Percentiles rank a stretch among this genome's conserved stretches.
phyloP scores from a whole-genome alignment of 1,140 invertebrate genomes.

The Drosophila nigromelanica region DNA sequence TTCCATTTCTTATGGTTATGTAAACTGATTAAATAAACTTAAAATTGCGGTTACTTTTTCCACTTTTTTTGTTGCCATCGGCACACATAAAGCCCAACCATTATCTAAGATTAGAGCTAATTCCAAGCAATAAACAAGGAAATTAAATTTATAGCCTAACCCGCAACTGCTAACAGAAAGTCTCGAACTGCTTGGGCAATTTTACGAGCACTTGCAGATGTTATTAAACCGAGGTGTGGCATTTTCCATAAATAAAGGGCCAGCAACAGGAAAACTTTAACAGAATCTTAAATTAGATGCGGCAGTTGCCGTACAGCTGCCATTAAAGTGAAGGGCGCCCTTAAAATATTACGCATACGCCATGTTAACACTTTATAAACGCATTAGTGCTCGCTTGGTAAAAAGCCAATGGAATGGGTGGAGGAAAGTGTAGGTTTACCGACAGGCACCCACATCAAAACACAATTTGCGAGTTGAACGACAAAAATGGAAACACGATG shows the following conservation, averaged over 20 bases:
- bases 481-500: conserved; percentile 33
- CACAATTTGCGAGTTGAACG: conserved; percentile 63
- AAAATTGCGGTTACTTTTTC: not conserved
- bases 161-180: not conserved
- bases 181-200: conserved; percentile 30
- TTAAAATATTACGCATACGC: conserved; percentile 63
- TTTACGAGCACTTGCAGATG: conserved; percentile 54
- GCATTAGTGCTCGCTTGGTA: conserved; percentile 49
- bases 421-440: conserved; percentile 16
- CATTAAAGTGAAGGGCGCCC: conserved; percentile 50
- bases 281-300: conserved; percentile 37
- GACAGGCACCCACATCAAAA: conserved; percentile 59
- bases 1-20: too few species aligned
- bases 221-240: conserved; percentile 64
- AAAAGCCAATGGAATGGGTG: not conserved
- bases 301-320: conserved; percentile 45
- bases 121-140: conserved; percentile 60
- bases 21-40: too few species aligned
- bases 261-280: conserved; percentile 28
- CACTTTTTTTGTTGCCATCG: not conserved
- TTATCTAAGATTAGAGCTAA: conserved; percentile 59
- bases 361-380: conserved; percentile 79
- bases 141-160: conserved; percentile 62
- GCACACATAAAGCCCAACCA: conserved; percentile 7
- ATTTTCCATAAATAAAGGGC: conserved; percentile 61